A percentile compares a stretch with the other conserved stretches of the same genome.
Conservation (phyloP, 1,140 invertebrate species). For the Aradophagus sp. region DNA sequence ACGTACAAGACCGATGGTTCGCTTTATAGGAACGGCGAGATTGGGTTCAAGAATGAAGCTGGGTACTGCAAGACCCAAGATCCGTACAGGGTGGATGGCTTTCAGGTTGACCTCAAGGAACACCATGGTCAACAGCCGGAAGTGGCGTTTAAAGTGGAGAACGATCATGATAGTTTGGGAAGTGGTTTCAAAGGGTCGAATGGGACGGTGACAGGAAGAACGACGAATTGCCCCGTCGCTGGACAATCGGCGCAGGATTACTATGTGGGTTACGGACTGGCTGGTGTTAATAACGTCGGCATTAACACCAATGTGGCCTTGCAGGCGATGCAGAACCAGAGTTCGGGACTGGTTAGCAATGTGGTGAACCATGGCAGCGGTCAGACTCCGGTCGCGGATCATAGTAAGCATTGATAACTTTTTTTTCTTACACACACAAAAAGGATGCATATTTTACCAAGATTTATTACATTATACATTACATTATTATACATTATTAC, state of each 20-base stretch:
- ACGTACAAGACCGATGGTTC: constrained; percentile 71
- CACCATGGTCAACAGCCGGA: constrained; percentile 62
- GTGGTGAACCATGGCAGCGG: constrained; percentile 63
- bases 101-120: constrained; percentile 60
- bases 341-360: constrained; percentile 58
- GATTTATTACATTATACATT: no score
- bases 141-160: constrained; percentile 64
- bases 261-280: constrained; percentile 66
- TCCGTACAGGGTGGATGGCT: constrained; percentile 56
- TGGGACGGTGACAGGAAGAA: constrained; percentile 10
- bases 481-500: no score
- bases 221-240: constrained; percentile 6
- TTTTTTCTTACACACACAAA: no score
- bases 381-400: constrained; percentile 65
- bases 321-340: constrained; percentile 63
- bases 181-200: constrained; percentile 58
- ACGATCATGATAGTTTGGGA: constrained; percentile 62
- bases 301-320: constrained; percentile 61
- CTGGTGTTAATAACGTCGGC: constrained; percentile 57
- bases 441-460: no score
- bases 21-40: constrained; percentile 68
- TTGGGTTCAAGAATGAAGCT: constrained; percentile 70
- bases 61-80: constrained; percentile 55
- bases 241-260: no score
- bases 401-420: no score